Evolutionary conservation across 2,888 invertebrate species (phyloP), one percentile per base, ranked within the genome.

Genomic region (Tipula unca): DNA sequence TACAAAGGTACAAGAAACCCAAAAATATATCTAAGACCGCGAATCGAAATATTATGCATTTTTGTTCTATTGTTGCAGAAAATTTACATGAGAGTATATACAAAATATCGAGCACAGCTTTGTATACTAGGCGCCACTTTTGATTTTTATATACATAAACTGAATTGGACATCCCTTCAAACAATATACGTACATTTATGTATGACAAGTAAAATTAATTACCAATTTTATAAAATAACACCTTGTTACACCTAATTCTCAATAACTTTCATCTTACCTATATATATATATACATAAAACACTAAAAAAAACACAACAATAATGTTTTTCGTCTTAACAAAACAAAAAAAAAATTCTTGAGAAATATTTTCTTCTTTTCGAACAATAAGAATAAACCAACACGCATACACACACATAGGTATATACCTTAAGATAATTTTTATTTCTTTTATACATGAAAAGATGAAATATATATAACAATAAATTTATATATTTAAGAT

Each of bases 191-290:
- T 32, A 32, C 6, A 32, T 32, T 6, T 1, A 32, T 32, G 6
- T n/a, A 48, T 20, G 69, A 48, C 48, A 48, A 48, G 48, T 48
- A 48, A 17, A 69, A 69, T 25, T 69, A 69, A 69, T 69, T 69
- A 69, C 69, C 20, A 69, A 69, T 69, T 25, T 69, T 25, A 25
- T 25, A 25, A 69, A 69, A 69, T 69, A 69, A 25, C 69, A 69
- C 69, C 69, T 69, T 69, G 69, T 69, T 69, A 69, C 69, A 69
- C 69, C 25, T 69, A 69, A 69, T 69, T 69, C 69, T 13, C 69
- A 69, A 69, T 69, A 69, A 69, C 69, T 69, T 69, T 69, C 69
- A 69, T 69, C 69, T 69, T 69, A 69, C 69, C 69, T 69, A n/a
- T n/a, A n/a, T n/a, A n/a, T n/a, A n/a, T n/a, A n/a, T n/a, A n/a